phyloP scores from a whole-genome alignment of 2,797 vertebrate genomes.

The Scolopax rusticola region DNA sequence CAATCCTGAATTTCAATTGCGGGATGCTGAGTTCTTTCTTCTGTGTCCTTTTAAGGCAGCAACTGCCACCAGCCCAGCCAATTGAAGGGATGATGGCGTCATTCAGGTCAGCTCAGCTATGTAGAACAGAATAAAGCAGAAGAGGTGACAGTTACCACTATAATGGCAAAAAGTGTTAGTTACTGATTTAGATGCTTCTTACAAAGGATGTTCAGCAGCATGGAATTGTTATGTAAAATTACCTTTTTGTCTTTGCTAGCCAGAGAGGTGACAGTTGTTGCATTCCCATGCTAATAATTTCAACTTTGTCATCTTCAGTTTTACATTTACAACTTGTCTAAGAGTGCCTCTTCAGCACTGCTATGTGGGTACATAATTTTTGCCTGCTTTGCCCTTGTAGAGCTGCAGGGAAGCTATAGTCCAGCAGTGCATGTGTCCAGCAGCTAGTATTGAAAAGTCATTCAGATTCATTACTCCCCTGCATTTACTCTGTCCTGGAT shows the following conservation, averaged over 20 bases:
- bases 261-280: background rate
- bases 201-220: background rate
- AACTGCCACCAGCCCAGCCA: background rate
- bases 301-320: background rate
- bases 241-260: background rate
- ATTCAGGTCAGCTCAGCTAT: slow-evolving; percentile 17
- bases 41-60: slow-evolving; percentile 37
- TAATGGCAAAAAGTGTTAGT: background rate
- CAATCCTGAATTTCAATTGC: slow-evolving; percentile 27
- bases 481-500: slow-evolving; percentile 4
- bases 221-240: background rate
- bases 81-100: background rate
- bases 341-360: background rate
- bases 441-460: slow-evolving; percentile 35
- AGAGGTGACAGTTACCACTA: background rate
- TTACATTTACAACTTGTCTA: background rate
- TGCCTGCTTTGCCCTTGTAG: slow-evolving; percentile 5
- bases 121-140: slow-evolving; percentile 40
- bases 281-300: background rate
- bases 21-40: slow-evolving; percentile 37
- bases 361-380: slow-evolving; percentile 21
- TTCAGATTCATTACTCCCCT: slow-evolving; percentile 20
- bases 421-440: slow-evolving; percentile 36
- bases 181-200: background rate
- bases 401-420: background rate